Base-by-base conservation (phyloP, 2,888 invertebrate species). In the Leucophenga maculata region DNA sequence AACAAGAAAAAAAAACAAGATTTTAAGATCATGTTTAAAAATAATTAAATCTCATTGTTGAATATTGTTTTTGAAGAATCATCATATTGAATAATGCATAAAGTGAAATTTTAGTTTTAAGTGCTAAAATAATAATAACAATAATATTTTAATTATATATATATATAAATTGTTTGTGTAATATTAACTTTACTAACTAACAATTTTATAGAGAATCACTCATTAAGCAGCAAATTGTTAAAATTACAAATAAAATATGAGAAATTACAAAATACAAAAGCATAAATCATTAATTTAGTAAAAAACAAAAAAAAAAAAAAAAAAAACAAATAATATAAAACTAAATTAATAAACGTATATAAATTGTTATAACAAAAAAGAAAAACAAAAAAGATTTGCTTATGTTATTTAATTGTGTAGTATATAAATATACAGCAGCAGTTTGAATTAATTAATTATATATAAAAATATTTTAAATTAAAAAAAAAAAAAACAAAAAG, bases 361-460 rank as follows among this genome's bases (percentile, higher is more conserved):
- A 72, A 82, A 83, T 81, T 73, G 78, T 81, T 79, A 73, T 80
- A 82, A 79, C 8, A 26, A 55, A 55, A 18, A 11, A 32, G 8
- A 32, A 3, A 32, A 39, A 39, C 8, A 39, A 18, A 32, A 60
- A 57, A 14, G 48, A 18, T 44, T 8, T 44, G 11, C 22, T 18
- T 60, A 60, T 60, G 60, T 60, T 60, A 60, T 18, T 39, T 60
- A 26, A 60, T 60, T 60, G 60, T 60, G 18, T 60, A 60, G 39
- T 44, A 44, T 60, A 60, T 0, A 32, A 31, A 60, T 54, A 54
- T 18, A 16, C 11, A 52, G 3, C 8, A 52, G 18, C 52, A 52
- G 20, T 20, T 18, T 52, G 52, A 52, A 52, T 20, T 22, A 55
- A 55, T 55, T 31, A 11, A 26, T 26, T 26, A 57, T 57, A 26